phyloP scores from a whole-genome alignment of 2,113 vertebrate species.

The Carlito syrichta region DNA sequence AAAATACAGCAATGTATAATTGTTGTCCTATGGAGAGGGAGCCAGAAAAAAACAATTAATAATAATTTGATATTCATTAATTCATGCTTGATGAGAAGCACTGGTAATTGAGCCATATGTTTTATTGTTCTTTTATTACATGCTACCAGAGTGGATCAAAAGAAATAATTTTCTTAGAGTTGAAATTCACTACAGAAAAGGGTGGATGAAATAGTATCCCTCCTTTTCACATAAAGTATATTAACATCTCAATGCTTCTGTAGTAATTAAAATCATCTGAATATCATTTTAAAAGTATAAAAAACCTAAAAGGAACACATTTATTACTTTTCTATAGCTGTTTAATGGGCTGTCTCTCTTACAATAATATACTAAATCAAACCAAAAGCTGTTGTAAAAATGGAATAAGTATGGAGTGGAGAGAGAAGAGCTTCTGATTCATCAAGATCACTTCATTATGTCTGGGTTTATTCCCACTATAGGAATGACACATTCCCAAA shows the following conservation, averaged over 20 bases:
- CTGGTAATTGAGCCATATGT: slow-evolving; percentile 77
- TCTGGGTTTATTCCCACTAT: background rate
- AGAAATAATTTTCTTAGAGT: slow-evolving; percentile 78
- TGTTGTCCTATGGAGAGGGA: slow-evolving; percentile 45
- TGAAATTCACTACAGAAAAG: slow-evolving; percentile 75
- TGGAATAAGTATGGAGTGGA: background rate
- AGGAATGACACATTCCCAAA: slow-evolving; percentile 8
- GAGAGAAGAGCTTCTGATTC: background rate
- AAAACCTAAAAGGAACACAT: slow-evolving; percentile 69
- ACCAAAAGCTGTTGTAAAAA: slow-evolving; percentile 53
- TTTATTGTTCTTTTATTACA: slow-evolving; percentile 78
- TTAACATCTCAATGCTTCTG: slow-evolving; percentile 83
- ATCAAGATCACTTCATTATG: background rate
- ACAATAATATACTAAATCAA: slow-evolving; percentile 48
- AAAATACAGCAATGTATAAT: slow-evolving; percentile 63
- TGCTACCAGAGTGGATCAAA: slow-evolving; percentile 77
- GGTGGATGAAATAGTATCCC: slow-evolving; percentile 43
- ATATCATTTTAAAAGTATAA: slow-evolving; percentile 71
- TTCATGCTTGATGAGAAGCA: slow-evolving; percentile 74
- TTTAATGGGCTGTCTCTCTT: slow-evolving; percentile 35
- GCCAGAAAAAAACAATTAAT: slow-evolving; percentile 78
- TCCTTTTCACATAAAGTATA: slow-evolving; percentile 73
- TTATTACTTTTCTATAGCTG: slow-evolving; percentile 61
- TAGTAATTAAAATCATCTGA: slow-evolving; percentile 80
- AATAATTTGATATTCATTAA: slow-evolving; percentile 81